These are phyloP conservation scores for Diorhabda elongata DNA, from an alignment of 1,140 invertebrate species.

Conservation along the genomic window DNA sequence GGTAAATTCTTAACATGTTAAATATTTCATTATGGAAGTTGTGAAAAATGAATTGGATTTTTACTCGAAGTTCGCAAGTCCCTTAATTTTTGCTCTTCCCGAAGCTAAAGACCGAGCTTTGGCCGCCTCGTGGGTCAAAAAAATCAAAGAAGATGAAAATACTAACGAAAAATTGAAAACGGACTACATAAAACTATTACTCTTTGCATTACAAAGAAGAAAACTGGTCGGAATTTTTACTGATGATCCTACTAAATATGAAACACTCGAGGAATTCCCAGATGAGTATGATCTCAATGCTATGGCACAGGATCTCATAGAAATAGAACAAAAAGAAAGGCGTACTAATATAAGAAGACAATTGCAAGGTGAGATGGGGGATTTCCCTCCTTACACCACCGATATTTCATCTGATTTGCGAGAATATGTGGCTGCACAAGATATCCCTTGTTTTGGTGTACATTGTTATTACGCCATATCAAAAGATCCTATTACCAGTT, in stretches of 20 bases:
- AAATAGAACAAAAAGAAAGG: slow-evolving; percentile 35
- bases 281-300: slow-evolving; percentile 35
- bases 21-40: slow-evolving; percentile 10
- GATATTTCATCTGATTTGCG: slow-evolving; percentile 42
- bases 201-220: slow-evolving; percentile 44
- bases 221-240: slow-evolving; percentile 42
- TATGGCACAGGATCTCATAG: slow-evolving; percentile 37
- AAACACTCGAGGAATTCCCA: slow-evolving; percentile 39
- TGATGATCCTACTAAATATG: slow-evolving; percentile 36
- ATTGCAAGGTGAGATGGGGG: slow-evolving; percentile 28
- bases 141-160: slow-evolving; percentile 34
- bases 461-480: slow-evolving; percentile 48
- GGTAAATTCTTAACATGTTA: no score
- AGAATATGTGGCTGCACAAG: slow-evolving; percentile 45
- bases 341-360: slow-evolving; percentile 22
- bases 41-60: slow-evolving; percentile 43
- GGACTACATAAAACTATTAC: slow-evolving; percentile 45
- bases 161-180: slow-evolving; percentile 35
- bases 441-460: slow-evolving; percentile 47
- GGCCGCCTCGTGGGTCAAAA: slow-evolving; percentile 46
- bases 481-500: slow-evolving; percentile 42
- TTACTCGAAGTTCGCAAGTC: slow-evolving; percentile 44
- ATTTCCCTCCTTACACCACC: slow-evolving; percentile 34
- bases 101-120: slow-evolving; percentile 42
- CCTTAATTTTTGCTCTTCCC: slow-evolving; percentile 42